Evolutionary conservation across 1,140 invertebrate genomes (phyloP).

Genomic region (Trichogramma pretiosum): DNA sequence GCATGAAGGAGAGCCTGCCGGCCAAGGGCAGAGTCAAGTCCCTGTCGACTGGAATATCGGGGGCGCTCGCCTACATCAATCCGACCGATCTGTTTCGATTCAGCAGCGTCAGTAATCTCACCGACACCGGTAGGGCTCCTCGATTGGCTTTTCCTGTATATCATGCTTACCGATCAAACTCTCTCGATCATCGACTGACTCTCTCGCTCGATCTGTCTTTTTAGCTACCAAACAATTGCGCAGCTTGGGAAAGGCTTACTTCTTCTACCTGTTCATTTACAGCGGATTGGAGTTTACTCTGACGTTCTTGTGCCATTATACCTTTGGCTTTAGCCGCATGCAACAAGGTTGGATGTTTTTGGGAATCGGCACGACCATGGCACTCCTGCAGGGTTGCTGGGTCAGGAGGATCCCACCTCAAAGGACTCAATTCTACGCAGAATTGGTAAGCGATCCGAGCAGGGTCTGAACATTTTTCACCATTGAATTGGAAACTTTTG

Average conservation of each 20-base stretch:
- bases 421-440: slow-evolving; percentile 65
- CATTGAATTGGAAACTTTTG: neutral
- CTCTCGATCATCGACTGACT: neutral
- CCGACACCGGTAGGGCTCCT: slow-evolving; percentile 24
- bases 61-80: slow-evolving; percentile 67
- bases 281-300: slow-evolving; percentile 96
- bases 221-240: slow-evolving; percentile 59
- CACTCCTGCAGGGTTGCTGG: slow-evolving; percentile 83
- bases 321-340: slow-evolving; percentile 86
- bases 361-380: slow-evolving; percentile 87
- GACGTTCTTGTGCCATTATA: slow-evolving; percentile 91
- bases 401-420: slow-evolving; percentile 71
- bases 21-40: slow-evolving; percentile 60
- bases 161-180: no score
- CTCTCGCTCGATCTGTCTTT: slow-evolving; percentile 21
- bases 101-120: slow-evolving; percentile 33
- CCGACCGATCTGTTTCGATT: slow-evolving; percentile 57
- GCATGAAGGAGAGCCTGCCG: slow-evolving; percentile 79
- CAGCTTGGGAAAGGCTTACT: slow-evolving; percentile 78
- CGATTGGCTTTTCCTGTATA: no score
- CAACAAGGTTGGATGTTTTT: slow-evolving; percentile 98
- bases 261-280: slow-evolving; percentile 92
- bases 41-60: slow-evolving; percentile 56
- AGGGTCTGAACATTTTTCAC: no score
- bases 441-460: slow-evolving; percentile 54